These are phyloP conservation scores for Philaenus spumarius DNA, from an alignment of 1,140 invertebrate species.

Conservation along the genomic window DNA sequence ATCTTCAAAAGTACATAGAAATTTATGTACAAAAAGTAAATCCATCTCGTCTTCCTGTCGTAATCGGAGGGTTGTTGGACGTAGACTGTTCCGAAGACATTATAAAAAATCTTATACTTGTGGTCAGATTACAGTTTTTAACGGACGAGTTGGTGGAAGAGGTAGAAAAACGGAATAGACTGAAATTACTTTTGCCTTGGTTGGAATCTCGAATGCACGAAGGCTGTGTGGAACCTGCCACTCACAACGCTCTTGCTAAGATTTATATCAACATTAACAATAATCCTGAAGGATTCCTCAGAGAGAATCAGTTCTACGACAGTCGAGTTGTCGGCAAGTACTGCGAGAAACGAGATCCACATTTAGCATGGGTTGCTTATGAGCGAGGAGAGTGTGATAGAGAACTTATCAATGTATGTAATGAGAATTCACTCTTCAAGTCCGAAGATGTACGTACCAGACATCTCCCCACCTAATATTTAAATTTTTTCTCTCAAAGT, in stretches of 20 bases:
- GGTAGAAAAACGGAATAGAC: conserved; percentile 91
- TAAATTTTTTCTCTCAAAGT: too few relatives aligned
- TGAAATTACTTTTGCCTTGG: conserved; percentile 94
- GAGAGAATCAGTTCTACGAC: conserved; percentile 90
- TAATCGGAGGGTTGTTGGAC: conserved; percentile 94
- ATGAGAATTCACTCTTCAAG: conserved; percentile 98
- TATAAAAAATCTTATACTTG: conserved; percentile 96
- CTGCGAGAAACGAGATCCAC: conserved; percentile 98
- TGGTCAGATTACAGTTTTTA: conserved; percentile 94
- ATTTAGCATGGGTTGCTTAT: conserved; percentile 96
- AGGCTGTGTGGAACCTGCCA: conserved; percentile 90
- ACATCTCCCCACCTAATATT: too few relatives aligned
- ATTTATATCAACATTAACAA: conserved; percentile 99
- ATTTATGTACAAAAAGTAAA: conserved; percentile 99
- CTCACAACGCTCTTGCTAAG: conserved; percentile 98
- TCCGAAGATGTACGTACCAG: conserved; percentile 51
- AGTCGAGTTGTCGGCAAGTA: conserved; percentile 95
- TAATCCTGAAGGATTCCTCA: conserved; percentile 95
- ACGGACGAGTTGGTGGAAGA: conserved; percentile 98
- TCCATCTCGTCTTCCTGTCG: conserved; percentile 92
- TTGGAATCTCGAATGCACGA: conserved; percentile 94
- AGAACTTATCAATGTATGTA: conserved; percentile 95
- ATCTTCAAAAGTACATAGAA: conserved; percentile 98
- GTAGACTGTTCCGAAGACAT: conserved; percentile 98
- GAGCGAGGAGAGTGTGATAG: conserved; percentile 95